Evolutionary conservation across 2,113 vertebrate species (phyloP), one percentile per base, ranked within the genome.

Genomic region (Cebidichthys violaceus): DNA sequence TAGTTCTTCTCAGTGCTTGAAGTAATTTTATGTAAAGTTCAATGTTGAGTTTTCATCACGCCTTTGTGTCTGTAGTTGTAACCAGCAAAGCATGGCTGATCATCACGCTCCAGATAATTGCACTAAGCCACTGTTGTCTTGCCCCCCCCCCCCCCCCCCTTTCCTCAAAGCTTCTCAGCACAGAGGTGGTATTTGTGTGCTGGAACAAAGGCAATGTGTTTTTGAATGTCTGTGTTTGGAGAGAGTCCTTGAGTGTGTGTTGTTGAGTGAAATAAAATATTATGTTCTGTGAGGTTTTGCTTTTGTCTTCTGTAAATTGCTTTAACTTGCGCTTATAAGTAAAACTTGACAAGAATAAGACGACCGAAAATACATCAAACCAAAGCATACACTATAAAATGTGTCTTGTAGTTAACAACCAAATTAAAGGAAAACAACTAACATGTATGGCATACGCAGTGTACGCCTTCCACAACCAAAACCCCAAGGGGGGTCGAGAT

Each of bases 241-340:
- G 68, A 86, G 64, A 85, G 62, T 79, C 54, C 17, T 79, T 27
- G 70, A 57, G 83, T 91, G 57, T 90, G 43, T 67, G 68, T 89
- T 86, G 82, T 88, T 62, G 74, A 90, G 84, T 89, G 82, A 65
- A 92, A 92, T 92, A 92, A 93, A 92, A 82, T 1, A 7, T 70
- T 85, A 73, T 73, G 57, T 78, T 89, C 64, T 76, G 86, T 88
- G 77, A 84, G 2, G 43, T 64, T 66, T 50, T 4, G 20, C n/a
- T 9, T 59, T 47, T 45, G 27, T 75, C 4, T 7, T 45, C 7
- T 27, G 22, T 66, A 52, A 4, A 39, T 55, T 27, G 24, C 6
- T 15, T 61, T 61, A 18, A 33, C 7, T 6, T 24, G 17, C 35
- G 6, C 14, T 37, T 31, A 9, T 45, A 66, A n/a, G 35, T 6